Evolutionary conservation across 1,140 invertebrate species (phyloP), one percentile per base, ranked within the genome.

Genomic region (Cyclargus thomasi): DNA sequence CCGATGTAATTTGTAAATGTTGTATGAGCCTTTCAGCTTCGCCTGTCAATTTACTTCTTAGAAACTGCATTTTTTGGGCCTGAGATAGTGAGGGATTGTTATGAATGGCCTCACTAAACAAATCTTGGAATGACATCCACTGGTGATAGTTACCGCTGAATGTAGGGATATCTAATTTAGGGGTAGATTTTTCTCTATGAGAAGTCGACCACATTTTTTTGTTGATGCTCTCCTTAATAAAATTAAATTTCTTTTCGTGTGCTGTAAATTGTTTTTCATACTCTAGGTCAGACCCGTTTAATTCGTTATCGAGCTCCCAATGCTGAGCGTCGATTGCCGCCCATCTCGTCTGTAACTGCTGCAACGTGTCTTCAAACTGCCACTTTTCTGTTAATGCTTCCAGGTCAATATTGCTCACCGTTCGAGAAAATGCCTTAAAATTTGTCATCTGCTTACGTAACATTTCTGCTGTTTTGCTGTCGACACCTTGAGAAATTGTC

Each of bases 221-320:
- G 63, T 67, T 67, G 6, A 70, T 47, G 5, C 6, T 14, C 20
- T 67, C 67, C 22, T 66, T 70, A 0, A 35, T 63, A 10, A 14
- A 18, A 20, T 18, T 53, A 23, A 55, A 70, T 17, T n/a, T 17
- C 29, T 36, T 35, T 10, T 63, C 62, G 29, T 36, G 39, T 20
- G 63, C 18, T 18, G 22, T 62, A 53, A 63, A 71, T 39, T 35
- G 20, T 14, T 20, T 8, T 29, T 71, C 66, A n/a, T 71, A 71
- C 1, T 22, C 63, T 16, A 10, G 1, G 39, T 62, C 29, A 1
- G 57, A 22, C 14, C 62, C 53, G 8, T 23, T 14, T 14, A 67
- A 29, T 47, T 73, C 69, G 4, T 59, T 67, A n/a, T 73, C 69
- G 7, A 73, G 67, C 4, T 73, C 67, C 69, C 69, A 73, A 29